phyloP scores from a whole-genome alignment of 2,113 vertebrate species.

The Rhinoptilus africanus region DNA sequence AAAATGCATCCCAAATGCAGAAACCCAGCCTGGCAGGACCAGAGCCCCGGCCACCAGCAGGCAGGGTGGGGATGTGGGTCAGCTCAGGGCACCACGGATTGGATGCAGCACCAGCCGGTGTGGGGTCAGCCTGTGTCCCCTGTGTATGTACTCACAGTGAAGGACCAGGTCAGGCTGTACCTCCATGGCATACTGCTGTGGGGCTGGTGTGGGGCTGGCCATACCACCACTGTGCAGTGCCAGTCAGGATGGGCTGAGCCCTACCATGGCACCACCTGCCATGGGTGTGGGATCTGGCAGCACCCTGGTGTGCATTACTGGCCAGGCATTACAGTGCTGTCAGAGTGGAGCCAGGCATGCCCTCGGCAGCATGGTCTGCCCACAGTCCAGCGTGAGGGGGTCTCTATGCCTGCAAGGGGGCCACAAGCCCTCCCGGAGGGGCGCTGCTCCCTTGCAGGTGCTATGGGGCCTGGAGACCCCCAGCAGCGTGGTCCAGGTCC shows the following conservation, averaged over 20 bases:
- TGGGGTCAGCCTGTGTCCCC: neutral
- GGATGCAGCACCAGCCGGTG: neutral
- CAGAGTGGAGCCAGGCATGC: accelerated
- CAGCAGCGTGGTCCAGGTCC: neutral
- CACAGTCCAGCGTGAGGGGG: neutral
- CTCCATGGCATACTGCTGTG: accelerated
- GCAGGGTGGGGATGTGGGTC: neutral
- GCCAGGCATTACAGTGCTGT: neutral
- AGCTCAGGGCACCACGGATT: neutral
- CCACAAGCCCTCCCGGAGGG: neutral
- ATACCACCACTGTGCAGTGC: accelerated
- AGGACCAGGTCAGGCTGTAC: neutral
- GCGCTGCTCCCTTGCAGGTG: neutral
- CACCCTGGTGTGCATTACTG: accelerated
- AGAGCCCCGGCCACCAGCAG: accelerated
- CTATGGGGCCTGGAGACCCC: neutral
- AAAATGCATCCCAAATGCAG: neutral
- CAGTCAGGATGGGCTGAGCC: neutral
- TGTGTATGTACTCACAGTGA: neutral
- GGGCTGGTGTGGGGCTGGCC: neutral
- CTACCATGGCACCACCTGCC: neutral
- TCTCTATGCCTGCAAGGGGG: neutral
- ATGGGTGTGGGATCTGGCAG: neutral
- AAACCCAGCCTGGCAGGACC: neutral
- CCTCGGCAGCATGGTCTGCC: accelerated